These are phyloP conservation scores for Uloborus plumipes DNA, from an alignment of 2,888 invertebrate species.

Conservation along the genomic window DNA sequence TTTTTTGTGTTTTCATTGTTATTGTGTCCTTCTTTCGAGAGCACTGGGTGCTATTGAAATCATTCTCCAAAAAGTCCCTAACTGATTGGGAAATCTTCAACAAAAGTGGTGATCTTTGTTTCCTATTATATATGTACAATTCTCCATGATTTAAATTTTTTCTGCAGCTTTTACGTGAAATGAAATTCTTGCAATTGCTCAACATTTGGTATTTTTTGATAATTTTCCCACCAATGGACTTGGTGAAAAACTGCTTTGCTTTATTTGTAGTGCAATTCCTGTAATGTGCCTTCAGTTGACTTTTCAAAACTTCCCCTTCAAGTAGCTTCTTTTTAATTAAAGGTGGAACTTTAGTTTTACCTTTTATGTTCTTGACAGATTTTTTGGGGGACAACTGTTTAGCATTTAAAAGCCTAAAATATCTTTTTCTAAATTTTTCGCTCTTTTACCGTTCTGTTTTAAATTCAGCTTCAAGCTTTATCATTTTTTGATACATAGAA, in stretches of 20 bases:
- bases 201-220: neutral
- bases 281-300: neutral
- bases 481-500: too few relatives aligned
- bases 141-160: neutral
- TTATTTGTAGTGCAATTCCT: neutral
- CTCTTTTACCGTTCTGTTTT: too few relatives aligned
- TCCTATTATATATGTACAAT: neutral
- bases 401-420: too few relatives aligned
- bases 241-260: conserved; percentile 1
- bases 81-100: neutral
- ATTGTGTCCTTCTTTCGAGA: neutral
- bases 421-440: too few relatives aligned
- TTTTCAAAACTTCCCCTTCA: conserved; percentile 2
- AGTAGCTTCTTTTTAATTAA: neutral
- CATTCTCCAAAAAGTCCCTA: neutral
- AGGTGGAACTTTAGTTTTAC: neutral
- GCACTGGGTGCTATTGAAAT: neutral
- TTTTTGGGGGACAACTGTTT: neutral
- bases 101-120: neutral
- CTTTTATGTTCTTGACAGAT: neutral
- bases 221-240: neutral
- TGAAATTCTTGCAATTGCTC: neutral
- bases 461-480: too few relatives aligned
- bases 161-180: neutral
- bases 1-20: neutral